phyloP scores from a whole-genome alignment of 2,113 vertebrate genomes.

The Alectura lathami region DNA sequence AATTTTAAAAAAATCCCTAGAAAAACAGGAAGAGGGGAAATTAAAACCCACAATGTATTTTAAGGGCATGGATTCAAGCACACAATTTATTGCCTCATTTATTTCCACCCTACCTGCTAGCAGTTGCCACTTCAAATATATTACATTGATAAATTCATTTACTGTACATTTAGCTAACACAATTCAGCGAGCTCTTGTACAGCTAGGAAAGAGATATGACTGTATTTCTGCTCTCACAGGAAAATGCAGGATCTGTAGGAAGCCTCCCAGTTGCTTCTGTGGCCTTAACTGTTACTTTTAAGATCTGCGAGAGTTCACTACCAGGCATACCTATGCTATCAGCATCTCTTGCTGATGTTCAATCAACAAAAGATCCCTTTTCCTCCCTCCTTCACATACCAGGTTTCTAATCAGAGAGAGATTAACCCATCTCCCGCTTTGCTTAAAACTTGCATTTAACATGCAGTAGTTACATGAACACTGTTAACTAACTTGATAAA shows the following conservation, averaged over 20 bases:
- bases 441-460: constrained; percentile 12
- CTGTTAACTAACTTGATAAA: constrained; percentile 30
- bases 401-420: constrained; percentile 55
- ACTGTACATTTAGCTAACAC: constrained; percentile 17
- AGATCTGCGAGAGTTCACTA: background rate
- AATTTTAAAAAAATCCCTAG: background rate
- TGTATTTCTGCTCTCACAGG: background rate
- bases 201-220: background rate
- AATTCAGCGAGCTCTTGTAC: background rate
- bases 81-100: background rate
- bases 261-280: background rate
- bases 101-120: background rate
- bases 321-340: background rate
- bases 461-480: background rate
- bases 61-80: background rate
- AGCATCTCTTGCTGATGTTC: background rate
- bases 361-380: background rate
- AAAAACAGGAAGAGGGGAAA: background rate
- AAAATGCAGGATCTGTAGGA: constrained; percentile 37
- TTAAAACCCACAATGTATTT: background rate
- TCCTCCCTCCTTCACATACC: background rate
- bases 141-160: constrained; percentile 4
- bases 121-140: constrained; percentile 12
- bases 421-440: constrained; percentile 35
- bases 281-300: background rate